phyloP scores from a whole-genome alignment of 2,113 vertebrate species.

The Tetrax tetrax region DNA sequence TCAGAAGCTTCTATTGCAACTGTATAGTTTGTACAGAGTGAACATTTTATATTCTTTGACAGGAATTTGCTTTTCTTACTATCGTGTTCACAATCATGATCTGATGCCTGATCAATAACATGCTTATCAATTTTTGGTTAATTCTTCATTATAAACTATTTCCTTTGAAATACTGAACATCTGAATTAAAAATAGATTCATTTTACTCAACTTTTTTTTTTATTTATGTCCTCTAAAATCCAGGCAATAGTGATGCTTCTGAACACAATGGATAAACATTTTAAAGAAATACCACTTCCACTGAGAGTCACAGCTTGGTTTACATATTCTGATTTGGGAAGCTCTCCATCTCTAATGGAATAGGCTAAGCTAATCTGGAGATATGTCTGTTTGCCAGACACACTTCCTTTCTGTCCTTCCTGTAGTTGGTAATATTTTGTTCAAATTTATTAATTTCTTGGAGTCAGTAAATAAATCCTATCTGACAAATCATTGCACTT shows the following conservation, averaged over 20 bases:
- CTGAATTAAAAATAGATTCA: not conserved
- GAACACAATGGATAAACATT: not conserved
- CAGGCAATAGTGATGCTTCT: not conserved
- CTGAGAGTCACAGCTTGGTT: not conserved
- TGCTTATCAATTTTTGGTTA: not conserved
- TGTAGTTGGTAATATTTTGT: not conserved
- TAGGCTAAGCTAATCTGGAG: not conserved
- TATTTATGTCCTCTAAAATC: not conserved
- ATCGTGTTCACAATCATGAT: not conserved
- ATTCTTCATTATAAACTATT: not conserved
- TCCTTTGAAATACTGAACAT: not conserved
- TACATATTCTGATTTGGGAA: not conserved
- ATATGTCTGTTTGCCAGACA: not conserved
- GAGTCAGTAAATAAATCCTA: not conserved
- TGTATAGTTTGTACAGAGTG: not conserved
- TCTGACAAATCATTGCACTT: not conserved
- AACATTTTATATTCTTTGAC: not conserved
- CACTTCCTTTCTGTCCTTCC: not conserved
- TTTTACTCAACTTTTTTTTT: not conserved
- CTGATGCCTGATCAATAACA: not conserved
- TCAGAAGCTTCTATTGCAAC: not conserved
- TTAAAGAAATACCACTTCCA: not conserved
- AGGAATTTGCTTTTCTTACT: not conserved
- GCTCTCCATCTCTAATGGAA: not conserved
- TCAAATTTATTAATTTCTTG: not conserved